Evolutionary conservation across 2,888 invertebrate species (phyloP).

Genomic region (Agriopis leucophaearia): DNA sequence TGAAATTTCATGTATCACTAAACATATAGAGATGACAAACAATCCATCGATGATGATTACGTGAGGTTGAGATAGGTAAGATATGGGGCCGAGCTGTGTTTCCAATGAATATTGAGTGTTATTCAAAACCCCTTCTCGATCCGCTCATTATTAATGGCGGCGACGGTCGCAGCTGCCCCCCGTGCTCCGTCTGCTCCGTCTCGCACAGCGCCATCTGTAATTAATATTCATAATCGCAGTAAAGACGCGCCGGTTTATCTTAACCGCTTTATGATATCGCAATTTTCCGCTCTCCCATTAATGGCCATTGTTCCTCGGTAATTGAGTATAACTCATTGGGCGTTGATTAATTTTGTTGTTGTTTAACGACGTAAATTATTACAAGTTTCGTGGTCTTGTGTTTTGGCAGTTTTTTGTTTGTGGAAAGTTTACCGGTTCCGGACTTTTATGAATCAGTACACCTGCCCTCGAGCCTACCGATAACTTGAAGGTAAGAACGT

Average conservation of each 20-base stretch:
- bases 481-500: background rate
- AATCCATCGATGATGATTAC: background rate
- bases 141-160: constrained; percentile 11
- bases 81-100: background rate
- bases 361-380: constrained; percentile 41
- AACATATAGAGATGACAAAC: background rate
- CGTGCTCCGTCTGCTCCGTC: constrained; percentile 5
- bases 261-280: constrained; percentile 59
- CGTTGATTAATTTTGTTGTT: constrained; percentile 49
- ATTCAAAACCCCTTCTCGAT: constrained; percentile 6
- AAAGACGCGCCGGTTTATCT: constrained; percentile 63
- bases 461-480: background rate
- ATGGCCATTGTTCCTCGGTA: constrained; percentile 44
- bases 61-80: background rate
- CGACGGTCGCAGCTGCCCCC: constrained; percentile 9
- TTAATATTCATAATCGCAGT: constrained; percentile 71
- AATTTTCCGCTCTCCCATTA: constrained; percentile 49
- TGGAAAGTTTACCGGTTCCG: constrained; percentile 2
- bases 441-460: constrained; percentile 15
- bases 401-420: constrained; percentile 12
- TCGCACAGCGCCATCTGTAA: constrained; percentile 39
- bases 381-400: constrained; percentile 15
- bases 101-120: constrained; percentile 12
- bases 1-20: background rate
- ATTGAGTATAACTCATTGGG: constrained; percentile 48